Percentiles rank a stretch among this genome's conserved stretches.
phyloP scores from a whole-genome alignment of 2,113 vertebrate genomes.

The Osmerus eperlanus region DNA sequence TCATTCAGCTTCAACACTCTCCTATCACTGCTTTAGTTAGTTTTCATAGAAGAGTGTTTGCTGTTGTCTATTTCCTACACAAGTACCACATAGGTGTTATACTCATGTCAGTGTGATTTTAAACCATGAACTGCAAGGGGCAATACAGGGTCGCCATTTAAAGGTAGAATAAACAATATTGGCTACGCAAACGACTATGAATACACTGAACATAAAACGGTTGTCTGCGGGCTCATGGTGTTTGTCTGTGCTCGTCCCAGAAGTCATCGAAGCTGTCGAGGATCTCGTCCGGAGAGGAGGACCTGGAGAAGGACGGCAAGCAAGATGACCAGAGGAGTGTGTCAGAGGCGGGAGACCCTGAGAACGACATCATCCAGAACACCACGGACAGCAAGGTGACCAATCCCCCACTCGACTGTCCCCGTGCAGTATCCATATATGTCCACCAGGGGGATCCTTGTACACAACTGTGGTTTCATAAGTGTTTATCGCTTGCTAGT shows the following conservation, averaged over 20 bases:
- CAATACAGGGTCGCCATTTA: too few relatives aligned
- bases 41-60: too few relatives aligned
- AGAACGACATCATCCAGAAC: slow-evolving; percentile 87
- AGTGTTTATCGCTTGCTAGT: not conserved
- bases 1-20: too few relatives aligned
- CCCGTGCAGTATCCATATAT: not conserved
- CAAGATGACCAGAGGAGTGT: slow-evolving; percentile 92
- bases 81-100: not conserved
- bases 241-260: slow-evolving; percentile 57
- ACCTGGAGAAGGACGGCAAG: slow-evolving; percentile 91
- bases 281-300: slow-evolving; percentile 85
- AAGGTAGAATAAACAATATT: not conserved
- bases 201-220: not conserved
- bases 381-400: slow-evolving; percentile 88
- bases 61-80: not conserved
- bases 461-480: too few relatives aligned
- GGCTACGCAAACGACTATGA: not conserved
- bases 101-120: too few relatives aligned
- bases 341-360: slow-evolving; percentile 85
- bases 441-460: too few relatives aligned
- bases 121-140: too few relatives aligned
- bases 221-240: not conserved
- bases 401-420: slow-evolving; percentile 5
- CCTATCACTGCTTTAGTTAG: too few relatives aligned
- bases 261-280: slow-evolving; percentile 91